Evolutionary conservation across 2,797 vertebrate species (phyloP), one percentile per base, ranked within the genome.

Genomic region (Mormyrus hasselquistii): DNA sequence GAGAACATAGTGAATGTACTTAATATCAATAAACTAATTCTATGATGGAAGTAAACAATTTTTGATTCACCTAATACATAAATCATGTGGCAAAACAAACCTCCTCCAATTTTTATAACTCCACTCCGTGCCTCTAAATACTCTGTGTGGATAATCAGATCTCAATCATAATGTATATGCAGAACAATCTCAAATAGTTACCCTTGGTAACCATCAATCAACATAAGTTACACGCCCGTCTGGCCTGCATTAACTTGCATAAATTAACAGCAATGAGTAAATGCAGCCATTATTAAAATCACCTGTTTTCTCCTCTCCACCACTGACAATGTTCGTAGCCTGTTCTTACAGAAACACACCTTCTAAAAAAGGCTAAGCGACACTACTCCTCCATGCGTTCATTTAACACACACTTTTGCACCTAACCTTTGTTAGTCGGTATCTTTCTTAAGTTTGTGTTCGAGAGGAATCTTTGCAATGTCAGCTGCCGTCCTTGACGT

Each of bases 211-310:
- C 69, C 69, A 76, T 76, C 34, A 38, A 76, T 76, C 69, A 76
- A 76, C 69, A 76, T 41, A 14, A 76, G 69, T 76, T 76, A 41
- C 34, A 76, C 0, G 69, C 69, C 69, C 14, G 14, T 76, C 69
- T 76, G 69, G 14, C 69, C 19, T 41, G 69, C 34, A 76, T 76
- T 76, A 73, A 73, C 65, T 16, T 14, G 65, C 73, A 79, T 19
- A 79, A 79, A 47, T 41, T 79, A 82, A 82, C 76, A 82, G 76
- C 22, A 82, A 82, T 82, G 76, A 82, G 19, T 44, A 47, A 82
- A 82, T 82, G 41, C 14, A 82, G 16, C 14, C 8, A 22, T 47
- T 82, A 47, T 47, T 82, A 47, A 47, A 22, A 82, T 47, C 76
- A 82, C 76, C 76, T 4, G 38, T 79, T n/a, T 82, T 44, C 44